Evolutionary conservation across 2,888 invertebrate genomes (phyloP), one percentile per base, ranked within the genome.

Genomic region (Dione vanillae): DNA sequence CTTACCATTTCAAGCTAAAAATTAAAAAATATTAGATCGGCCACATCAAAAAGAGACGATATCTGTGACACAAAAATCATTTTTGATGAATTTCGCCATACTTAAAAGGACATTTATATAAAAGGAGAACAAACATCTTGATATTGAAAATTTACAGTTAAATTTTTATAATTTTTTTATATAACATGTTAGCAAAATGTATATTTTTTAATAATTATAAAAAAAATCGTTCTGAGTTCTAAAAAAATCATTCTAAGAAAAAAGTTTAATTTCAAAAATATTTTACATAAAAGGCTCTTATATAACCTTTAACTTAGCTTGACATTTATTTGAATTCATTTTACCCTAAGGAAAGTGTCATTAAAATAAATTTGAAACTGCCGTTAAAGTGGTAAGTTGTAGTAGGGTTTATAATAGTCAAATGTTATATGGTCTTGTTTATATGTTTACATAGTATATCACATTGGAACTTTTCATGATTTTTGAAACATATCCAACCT

Each of bases 321-420:
- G 59, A 59, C 59, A 59, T 59, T 59, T 43, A 59, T 59, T 43
- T 59, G 43, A 43, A 59, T 59, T 43, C 43, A 43, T 59, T 59
- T 59, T 59, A 43, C 59, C 41, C 59, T 9, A 43, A n/a, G 43
- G 59, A 59, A 59, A 43, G 59, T 43, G 20, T 20, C 43, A 59
- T 59, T 59, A 43, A 59, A 59, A 59, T 43, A 9, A 43, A 59
- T 43, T 43, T 41, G 14, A 14, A 59, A 59, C 59, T 56, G 12
- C 37, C 37, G 37, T 56, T 37, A 59, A 20, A 59, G 20, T 59
- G 43, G 14, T 59, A 59, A 59, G 9, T 20, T 56, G 56, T 40
- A 16, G 11, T 56, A 37, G 27, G n/a, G 12, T 27, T 41, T 59
- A 14, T 43, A 27, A 41, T 43, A 59, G 59, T 11, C 59, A 59